These are phyloP conservation scores for Heliopora coerulea DNA, from an alignment of 92 coral and sea anemone species.

Conservation along the genomic window DNA sequence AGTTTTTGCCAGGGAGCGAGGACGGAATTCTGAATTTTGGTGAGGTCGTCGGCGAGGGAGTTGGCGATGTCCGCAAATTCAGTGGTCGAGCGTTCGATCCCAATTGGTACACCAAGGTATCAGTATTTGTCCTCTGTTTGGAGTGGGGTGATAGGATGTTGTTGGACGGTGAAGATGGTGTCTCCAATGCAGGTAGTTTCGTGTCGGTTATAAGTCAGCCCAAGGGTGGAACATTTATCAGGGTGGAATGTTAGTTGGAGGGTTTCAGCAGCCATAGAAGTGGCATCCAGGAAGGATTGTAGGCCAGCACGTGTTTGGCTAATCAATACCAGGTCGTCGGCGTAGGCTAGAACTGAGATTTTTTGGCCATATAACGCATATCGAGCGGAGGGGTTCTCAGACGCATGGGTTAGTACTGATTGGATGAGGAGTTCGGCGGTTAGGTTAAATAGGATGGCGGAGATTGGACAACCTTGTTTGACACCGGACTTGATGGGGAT, in stretches of 20 bases:
- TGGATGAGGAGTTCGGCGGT: not conserved
- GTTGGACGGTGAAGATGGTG: too few species aligned
- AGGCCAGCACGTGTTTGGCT: not conserved
- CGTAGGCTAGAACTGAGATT: constrained; percentile 9
- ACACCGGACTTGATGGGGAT: not conserved
- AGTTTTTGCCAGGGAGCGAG: constrained; percentile 10
- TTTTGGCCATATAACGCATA: not conserved
- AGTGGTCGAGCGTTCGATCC: not conserved
- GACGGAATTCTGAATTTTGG: not conserved
- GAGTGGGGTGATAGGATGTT: too few species aligned
- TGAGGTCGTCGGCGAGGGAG: not conserved
- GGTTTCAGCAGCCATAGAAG: not conserved
- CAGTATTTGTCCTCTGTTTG: too few species aligned
- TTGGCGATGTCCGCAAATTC: not conserved
- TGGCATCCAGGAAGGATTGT: not conserved
- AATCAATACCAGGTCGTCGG: not conserved
- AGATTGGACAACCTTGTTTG: too few species aligned
- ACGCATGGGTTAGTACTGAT: not conserved
- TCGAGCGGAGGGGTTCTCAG: not conserved
- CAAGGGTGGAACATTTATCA: constrained; percentile 3
- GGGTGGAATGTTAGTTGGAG: not conserved
- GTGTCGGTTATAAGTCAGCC: not conserved
- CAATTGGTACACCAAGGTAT: too few species aligned
- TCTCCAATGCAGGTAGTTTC: too few species aligned
- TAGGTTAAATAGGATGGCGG: not conserved